Percentiles rank a stretch among this genome's conserved stretches.
Conservation (phyloP, 2,888 invertebrate species). For the Trichogramma dendrolimi region DNA sequence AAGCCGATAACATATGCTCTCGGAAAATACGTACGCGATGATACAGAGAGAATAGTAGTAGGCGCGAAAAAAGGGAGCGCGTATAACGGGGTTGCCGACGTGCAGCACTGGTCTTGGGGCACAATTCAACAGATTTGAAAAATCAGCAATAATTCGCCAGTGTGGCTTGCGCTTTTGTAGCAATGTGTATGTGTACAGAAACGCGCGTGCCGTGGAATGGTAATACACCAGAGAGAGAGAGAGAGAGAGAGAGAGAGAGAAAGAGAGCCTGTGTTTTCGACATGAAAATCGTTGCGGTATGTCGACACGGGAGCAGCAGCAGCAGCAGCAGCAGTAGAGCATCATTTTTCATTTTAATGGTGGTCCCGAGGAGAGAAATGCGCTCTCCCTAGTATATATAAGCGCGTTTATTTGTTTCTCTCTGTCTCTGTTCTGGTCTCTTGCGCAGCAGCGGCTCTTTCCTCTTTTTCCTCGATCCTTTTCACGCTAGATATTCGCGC, state of each 20-base stretch:
- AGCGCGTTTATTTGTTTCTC: constrained; percentile 44
- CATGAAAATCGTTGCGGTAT: background rate
- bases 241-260: constrained; percentile 4
- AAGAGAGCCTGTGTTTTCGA: background rate
- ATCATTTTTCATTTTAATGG: constrained; percentile 54
- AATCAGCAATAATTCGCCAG: constrained; percentile 46
- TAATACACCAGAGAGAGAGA: background rate
- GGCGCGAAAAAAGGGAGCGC: no score
- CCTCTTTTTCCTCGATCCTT: constrained; percentile 27
- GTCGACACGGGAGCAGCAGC: constrained; percentile 24
- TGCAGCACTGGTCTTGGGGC: no score
- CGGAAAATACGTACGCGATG: background rate
- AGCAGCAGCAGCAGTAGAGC: constrained; percentile 35
- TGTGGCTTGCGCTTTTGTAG: no score
- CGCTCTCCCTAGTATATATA: constrained; percentile 32
- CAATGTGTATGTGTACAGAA: no score
- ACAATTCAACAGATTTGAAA: constrained; percentile 48
- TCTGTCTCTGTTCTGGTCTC: constrained; percentile 27
- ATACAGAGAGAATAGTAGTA: no score
- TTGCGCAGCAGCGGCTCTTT: constrained; percentile 18
- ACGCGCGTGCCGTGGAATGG: no score
- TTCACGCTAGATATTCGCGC: constrained; percentile 20
- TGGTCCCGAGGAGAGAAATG: constrained; percentile 35
- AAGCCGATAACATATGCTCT: constrained; percentile 15
- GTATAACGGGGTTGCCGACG: no score